A percentile compares a stretch with the other conserved stretches of the same genome.
These are phyloP conservation scores for Amphiduros pacificus DNA, from an alignment of 2,888 invertebrate genomes.

Conservation along the genomic window DNA sequence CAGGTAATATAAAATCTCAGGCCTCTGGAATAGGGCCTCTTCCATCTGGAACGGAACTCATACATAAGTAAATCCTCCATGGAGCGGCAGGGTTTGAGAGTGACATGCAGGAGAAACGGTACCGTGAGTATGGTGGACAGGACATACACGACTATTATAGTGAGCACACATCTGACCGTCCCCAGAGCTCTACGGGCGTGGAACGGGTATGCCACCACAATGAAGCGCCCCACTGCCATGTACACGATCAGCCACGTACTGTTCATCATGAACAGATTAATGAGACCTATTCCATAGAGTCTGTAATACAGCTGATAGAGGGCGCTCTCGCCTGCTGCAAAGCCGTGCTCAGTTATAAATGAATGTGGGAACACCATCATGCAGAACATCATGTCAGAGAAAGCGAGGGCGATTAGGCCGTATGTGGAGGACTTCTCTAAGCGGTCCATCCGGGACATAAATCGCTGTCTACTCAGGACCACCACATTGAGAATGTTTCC, in stretches of 20 bases:
- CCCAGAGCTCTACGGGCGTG: constrained; percentile 64
- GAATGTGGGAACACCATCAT: constrained; percentile 65
- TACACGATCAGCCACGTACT: constrained; percentile 77
- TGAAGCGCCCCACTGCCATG: constrained; percentile 73
- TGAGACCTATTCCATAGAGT: constrained; percentile 42
- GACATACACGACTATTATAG: constrained; percentile 70
- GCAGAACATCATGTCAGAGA: constrained; percentile 70
- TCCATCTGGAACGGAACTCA: not conserved
- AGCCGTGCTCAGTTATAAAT: constrained; percentile 40
- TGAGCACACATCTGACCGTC: constrained; percentile 63
- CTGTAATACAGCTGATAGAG: constrained; percentile 41
- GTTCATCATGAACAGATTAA: constrained; percentile 64
- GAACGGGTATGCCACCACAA: constrained; percentile 75
- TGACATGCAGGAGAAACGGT: constrained; percentile 57
- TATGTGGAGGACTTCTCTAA: constrained; percentile 80
- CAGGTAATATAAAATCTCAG: constrained; percentile 16
- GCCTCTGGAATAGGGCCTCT: not conserved
- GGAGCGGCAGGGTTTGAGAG: not conserved
- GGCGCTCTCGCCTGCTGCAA: constrained; percentile 65
- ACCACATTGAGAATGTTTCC: constrained; percentile 78
- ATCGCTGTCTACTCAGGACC: constrained; percentile 69
- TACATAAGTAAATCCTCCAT: not conserved
- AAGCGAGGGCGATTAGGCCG: constrained; percentile 73
- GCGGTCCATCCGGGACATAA: constrained; percentile 63
- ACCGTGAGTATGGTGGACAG: constrained; percentile 70